phyloP scores from a whole-genome alignment of 2,797 vertebrate genomes.

The Scolopax bukidnonensis region DNA sequence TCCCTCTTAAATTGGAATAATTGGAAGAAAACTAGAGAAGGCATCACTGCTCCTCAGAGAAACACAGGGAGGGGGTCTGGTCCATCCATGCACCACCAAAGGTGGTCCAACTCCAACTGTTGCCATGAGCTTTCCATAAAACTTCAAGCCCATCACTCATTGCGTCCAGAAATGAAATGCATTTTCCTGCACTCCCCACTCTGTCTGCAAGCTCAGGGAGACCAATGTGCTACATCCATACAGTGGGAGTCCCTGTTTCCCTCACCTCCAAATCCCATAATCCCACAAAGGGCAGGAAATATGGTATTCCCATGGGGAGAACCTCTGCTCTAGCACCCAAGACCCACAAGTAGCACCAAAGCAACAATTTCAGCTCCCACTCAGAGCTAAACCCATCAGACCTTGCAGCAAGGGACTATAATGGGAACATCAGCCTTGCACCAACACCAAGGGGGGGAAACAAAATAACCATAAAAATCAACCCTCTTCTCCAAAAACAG shows the following conservation, averaged over 20 bases:
- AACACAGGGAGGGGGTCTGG: neutral
- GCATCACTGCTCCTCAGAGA: neutral
- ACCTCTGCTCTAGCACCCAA: neutral
- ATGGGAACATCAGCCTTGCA: neutral
- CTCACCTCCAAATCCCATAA: rapidly evolving
- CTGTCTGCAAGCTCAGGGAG: neutral
- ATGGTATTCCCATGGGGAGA: rapidly evolving
- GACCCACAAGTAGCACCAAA: neutral
- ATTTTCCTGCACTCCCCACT: neutral
- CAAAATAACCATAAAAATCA: neutral
- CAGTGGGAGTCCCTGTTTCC: neutral
- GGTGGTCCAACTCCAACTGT: neutral
- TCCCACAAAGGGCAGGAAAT: neutral
- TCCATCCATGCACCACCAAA: neutral
- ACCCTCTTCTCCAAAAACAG: neutral
- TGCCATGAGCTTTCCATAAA: neutral
- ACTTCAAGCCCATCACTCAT: neutral
- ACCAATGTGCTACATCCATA: rapidly evolving
- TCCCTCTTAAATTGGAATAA: neutral
- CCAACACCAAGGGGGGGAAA: neutral
- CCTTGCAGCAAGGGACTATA: neutral
- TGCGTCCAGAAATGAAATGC: neutral
- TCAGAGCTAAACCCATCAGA: neutral
- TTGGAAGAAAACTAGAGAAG: neutral
- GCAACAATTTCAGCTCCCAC: neutral